Percentiles rank a stretch among this genome's conserved stretches.
These are phyloP conservation scores for Platyrinchus mystaceus DNA, from an alignment of 2,797 vertebrate genomes.

Conservation along the genomic window DNA sequence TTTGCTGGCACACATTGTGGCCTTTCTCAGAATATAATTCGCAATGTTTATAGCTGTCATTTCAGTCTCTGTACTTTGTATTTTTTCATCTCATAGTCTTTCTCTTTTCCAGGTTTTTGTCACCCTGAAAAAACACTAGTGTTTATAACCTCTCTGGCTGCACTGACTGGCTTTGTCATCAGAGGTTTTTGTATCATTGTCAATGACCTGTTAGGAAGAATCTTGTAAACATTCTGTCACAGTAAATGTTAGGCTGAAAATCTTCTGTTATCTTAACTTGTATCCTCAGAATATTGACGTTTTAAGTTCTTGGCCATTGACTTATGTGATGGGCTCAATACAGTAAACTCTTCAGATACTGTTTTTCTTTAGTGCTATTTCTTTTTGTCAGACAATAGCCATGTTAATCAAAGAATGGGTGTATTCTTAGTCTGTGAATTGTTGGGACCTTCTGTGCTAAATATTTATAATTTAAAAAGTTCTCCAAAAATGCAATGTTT, in stretches of 20 bases:
- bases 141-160: slow-evolving; percentile 36
- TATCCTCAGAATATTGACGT: slow-evolving; percentile 30
- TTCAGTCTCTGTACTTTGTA: background rate
- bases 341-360: background rate
- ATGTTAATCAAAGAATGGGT: background rate
- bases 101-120: slow-evolving; percentile 21
- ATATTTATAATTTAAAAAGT: background rate
- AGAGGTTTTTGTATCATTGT: slow-evolving; percentile 16
- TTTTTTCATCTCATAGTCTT: slow-evolving; percentile 33
- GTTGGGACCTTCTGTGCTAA: background rate
- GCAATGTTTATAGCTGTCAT: slow-evolving; percentile 17
- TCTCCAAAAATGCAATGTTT: background rate
- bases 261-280: slow-evolving; percentile 33
- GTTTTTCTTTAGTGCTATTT: background rate
- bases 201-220: slow-evolving; percentile 45
- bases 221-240: slow-evolving; percentile 42
- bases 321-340: background rate
- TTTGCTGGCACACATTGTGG: background rate
- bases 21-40: slow-evolving; percentile 4
- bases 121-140: background rate
- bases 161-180: slow-evolving; percentile 15
- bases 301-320: slow-evolving; percentile 34
- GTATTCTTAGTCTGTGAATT: background rate
- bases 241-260: slow-evolving; percentile 38
- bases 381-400: background rate